Evolutionary conservation across 2,113 vertebrate genomes (phyloP).

Genomic region (Eidolon helvum): DNA sequence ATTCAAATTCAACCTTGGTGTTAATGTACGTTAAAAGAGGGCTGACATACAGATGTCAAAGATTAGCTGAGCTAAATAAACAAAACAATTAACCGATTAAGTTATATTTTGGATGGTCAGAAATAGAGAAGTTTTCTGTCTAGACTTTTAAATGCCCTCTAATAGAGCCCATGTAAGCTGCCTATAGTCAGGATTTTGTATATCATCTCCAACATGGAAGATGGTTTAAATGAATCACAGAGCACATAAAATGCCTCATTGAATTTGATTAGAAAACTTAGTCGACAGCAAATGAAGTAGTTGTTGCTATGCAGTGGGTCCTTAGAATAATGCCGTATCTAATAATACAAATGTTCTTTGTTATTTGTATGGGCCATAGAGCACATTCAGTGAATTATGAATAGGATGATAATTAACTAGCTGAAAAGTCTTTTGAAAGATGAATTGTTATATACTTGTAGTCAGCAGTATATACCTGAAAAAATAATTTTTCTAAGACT

Average conservation of each 20-base stretch:
- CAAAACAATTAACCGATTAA: neutral
- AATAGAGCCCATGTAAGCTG: neutral
- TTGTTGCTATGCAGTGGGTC: neutral
- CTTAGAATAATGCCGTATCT: neutral
- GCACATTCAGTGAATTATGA: constrained; percentile 54
- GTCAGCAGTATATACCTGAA: constrained; percentile 7
- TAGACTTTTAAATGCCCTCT: neutral
- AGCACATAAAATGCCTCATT: constrained; percentile 43
- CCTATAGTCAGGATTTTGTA: neutral
- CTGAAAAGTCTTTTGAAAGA: constrained; percentile 54
- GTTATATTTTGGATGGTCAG: neutral
- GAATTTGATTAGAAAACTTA: constrained; percentile 55
- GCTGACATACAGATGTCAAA: neutral
- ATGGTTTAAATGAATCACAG: constrained; percentile 42
- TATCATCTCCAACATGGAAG: neutral
- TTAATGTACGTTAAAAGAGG: neutral
- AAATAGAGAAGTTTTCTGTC: neutral
- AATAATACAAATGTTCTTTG: constrained; percentile 37
- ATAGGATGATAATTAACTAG: neutral
- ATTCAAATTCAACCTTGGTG: neutral
- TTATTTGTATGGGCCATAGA: constrained; percentile 40
- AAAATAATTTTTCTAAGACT: neutral
- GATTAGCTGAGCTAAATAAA: constrained; percentile 29
- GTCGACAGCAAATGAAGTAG: constrained; percentile 40
- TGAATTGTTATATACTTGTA: neutral